Percentiles rank a stretch among this genome's conserved stretches.
Evolutionary conservation across 2,797 vertebrate species (phyloP).

Genomic region (Sebastiscus tertius): DNA sequence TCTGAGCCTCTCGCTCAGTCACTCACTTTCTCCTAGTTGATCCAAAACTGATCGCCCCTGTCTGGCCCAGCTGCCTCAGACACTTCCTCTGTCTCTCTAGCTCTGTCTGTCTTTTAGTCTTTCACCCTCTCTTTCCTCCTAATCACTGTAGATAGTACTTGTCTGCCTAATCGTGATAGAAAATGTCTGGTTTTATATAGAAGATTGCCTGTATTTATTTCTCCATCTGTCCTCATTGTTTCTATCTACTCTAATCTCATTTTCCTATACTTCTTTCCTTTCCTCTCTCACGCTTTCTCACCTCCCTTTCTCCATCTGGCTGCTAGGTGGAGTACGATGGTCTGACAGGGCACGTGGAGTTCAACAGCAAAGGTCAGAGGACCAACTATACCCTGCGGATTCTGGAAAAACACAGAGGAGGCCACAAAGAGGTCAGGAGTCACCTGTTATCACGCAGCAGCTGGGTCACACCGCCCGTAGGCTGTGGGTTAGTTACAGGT

Average conservation of each 20-base stretch:
- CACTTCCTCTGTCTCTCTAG: conserved; percentile 26
- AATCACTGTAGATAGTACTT: conserved; percentile 24
- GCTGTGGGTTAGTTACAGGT: conserved; percentile 49
- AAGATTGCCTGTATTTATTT: conserved; percentile 3
- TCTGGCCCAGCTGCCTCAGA: conserved; percentile 36
- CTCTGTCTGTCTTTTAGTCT: conserved; percentile 21
- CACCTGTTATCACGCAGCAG: conserved; percentile 49
- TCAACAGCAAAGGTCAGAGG: conserved; percentile 96
- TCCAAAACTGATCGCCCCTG: conserved; percentile 51
- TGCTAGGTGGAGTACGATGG: conserved; percentile 92
- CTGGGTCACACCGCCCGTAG: conserved; percentile 37
- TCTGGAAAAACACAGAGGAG: conserved; percentile 89
- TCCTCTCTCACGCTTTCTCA: conserved; percentile 1
- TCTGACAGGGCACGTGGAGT: conserved; percentile 91
- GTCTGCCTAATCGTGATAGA: conserved; percentile 22
- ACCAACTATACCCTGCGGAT: conserved; percentile 94
- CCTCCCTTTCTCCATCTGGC: conserved; percentile 24
- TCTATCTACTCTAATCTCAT: not conserved
- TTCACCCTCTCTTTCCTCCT: conserved; percentile 24
- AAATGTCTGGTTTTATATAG: conserved; percentile 16
- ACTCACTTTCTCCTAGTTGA: conserved; percentile 51
- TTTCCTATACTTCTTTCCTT: not conserved
- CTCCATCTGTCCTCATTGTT: conserved; percentile 12
- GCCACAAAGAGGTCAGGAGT: conserved; percentile 90
- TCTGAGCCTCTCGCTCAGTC: conserved; percentile 50